Evolutionary conservation across 2,113 vertebrate species (phyloP).

Genomic region (Ceratotherium simum): DNA sequence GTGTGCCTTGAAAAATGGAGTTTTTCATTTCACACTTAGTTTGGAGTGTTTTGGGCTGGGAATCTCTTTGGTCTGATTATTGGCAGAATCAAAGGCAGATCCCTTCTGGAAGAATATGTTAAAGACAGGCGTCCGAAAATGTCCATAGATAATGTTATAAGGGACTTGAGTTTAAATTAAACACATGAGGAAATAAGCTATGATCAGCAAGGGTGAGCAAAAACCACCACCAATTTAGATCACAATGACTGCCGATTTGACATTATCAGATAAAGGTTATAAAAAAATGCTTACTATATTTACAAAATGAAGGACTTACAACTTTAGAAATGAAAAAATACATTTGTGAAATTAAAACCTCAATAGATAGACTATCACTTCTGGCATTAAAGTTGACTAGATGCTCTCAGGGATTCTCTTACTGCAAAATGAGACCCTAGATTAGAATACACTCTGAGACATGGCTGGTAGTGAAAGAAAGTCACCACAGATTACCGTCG

Average conservation of each 20-base stretch:
- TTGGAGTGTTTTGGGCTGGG: neutral
- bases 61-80: neutral
- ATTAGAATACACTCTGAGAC: neutral
- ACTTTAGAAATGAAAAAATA: slow-evolving; percentile 28
- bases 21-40: neutral
- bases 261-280: neutral
- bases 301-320: neutral
- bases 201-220: neutral
- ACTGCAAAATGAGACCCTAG: neutral
- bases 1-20: neutral
- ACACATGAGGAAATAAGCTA: neutral
- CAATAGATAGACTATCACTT: neutral
- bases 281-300: neutral
- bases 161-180: neutral
- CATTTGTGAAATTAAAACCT: slow-evolving; percentile 53
- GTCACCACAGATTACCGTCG: neutral
- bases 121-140: neutral
- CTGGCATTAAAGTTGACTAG: neutral
- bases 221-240: neutral
- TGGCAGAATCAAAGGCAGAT: neutral
- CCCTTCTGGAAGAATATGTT: neutral
- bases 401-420: neutral
- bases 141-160: neutral
- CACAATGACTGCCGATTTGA: neutral
- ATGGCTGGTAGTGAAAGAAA: neutral